Evolutionary conservation across 2,113 vertebrate species (phyloP).

Genomic region (Synodontis membranacea): DNA sequence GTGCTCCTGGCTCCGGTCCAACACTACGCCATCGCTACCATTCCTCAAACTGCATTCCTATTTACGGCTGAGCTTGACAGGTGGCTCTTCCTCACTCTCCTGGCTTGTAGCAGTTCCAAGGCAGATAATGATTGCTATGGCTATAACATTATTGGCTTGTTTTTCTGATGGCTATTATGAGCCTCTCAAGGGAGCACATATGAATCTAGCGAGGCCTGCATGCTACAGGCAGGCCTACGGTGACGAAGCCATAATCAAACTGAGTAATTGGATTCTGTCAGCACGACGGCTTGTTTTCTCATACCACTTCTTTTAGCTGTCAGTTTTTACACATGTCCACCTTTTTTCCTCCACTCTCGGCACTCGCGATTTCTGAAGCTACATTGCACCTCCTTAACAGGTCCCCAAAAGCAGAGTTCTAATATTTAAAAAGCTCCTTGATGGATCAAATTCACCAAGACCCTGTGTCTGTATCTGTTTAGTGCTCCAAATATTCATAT

Average conservation of each 20-base stretch:
- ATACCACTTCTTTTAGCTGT: constrained; percentile 28
- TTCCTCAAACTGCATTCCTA: constrained; percentile 77
- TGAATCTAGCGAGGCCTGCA: constrained; percentile 55
- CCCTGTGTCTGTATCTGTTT: not conserved
- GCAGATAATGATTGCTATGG: constrained; percentile 72
- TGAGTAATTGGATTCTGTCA: constrained; percentile 46
- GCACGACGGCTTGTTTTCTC: constrained; percentile 37
- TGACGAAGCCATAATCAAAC: constrained; percentile 39
- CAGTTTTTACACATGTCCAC: constrained; percentile 27
- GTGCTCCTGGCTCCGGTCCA: constrained; percentile 69
- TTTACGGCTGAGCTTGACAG: constrained; percentile 69
- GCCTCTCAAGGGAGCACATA: constrained; percentile 64
- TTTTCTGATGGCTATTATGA: constrained; percentile 71
- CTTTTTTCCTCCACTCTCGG: constrained; percentile 23
- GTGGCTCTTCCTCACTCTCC: constrained; percentile 60
- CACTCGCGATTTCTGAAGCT: constrained; percentile 7
- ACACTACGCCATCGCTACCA: constrained; percentile 64
- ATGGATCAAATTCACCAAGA: not conserved
- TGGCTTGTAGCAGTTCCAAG: constrained; percentile 64
- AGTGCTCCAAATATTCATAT: not conserved
- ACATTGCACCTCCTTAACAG: not conserved
- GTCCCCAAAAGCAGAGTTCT: constrained; percentile 3
- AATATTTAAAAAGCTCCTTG: not conserved
- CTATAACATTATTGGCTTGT: constrained; percentile 73
- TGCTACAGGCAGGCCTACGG: constrained; percentile 18